Evolutionary conservation across 2,113 vertebrate genomes (phyloP).

Genomic region (Anhinga rufa): DNA sequence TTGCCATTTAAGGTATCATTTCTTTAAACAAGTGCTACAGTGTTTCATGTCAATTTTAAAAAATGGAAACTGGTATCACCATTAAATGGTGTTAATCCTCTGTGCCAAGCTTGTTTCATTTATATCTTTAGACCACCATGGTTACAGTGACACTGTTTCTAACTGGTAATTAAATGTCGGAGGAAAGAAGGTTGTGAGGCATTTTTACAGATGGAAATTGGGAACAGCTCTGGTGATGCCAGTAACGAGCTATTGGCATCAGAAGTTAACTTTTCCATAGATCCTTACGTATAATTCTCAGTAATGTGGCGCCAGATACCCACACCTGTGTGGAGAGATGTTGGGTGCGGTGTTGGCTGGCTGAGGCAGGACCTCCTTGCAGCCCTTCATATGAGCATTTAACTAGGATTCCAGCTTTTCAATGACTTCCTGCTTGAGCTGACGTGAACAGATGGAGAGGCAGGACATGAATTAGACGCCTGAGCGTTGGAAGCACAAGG

Average conservation of each 20-base stretch:
- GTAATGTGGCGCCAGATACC: fast-evolving
- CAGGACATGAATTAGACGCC: not conserved
- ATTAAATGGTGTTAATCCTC: not conserved
- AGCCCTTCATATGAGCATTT: not conserved
- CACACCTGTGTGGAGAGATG: not conserved
- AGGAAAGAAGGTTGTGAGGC: not conserved
- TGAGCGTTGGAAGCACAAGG: not conserved
- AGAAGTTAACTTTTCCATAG: not conserved
- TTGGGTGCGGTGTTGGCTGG: not conserved
- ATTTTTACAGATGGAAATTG: not conserved
- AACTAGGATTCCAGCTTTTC: not conserved
- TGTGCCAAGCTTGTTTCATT: not conserved
- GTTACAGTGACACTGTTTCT: not conserved
- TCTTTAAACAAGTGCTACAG: not conserved
- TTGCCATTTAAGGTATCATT: not conserved
- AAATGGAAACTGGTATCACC: not conserved
- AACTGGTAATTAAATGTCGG: not conserved
- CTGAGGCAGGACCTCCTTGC: not conserved
- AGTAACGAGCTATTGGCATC: not conserved
- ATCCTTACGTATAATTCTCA: fast-evolving
- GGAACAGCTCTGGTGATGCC: not conserved
- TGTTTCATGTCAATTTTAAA: not conserved
- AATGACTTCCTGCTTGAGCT: not conserved
- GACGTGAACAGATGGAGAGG: not conserved
- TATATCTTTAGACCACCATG: not conserved